Percentiles rank a stretch among this genome's conserved stretches.
phyloP scores from a whole-genome alignment of 2,888 invertebrate genomes.

The Agonopterix subpropinquella region DNA sequence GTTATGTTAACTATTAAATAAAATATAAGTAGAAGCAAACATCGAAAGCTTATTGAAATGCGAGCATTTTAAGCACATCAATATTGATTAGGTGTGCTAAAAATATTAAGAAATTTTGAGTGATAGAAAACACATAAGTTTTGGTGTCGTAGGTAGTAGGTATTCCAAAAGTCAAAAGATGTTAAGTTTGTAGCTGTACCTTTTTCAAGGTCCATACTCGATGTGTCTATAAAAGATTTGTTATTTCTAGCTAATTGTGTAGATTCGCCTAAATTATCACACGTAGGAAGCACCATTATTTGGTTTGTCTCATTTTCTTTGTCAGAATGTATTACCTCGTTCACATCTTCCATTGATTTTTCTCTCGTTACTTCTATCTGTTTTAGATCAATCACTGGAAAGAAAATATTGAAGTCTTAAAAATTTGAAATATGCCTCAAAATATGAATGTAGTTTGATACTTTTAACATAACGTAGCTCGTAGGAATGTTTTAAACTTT shows the following conservation, averaged over 20 bases:
- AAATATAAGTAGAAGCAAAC: too few species aligned
- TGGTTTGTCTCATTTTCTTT: constrained; percentile 28
- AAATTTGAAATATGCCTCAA: background rate
- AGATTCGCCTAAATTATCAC: constrained; percentile 53
- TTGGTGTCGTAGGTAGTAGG: too few species aligned
- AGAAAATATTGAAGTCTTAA: background rate
- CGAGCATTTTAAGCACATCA: too few species aligned
- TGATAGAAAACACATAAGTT: too few species aligned
- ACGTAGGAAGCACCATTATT: constrained; percentile 51
- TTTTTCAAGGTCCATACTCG: constrained; percentile 31
- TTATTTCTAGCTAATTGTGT: constrained; percentile 52
- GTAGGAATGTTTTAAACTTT: too few species aligned
- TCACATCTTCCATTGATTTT: constrained; percentile 9
- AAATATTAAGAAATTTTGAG: too few species aligned
- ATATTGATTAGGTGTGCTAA: too few species aligned
- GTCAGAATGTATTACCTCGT: constrained; percentile 22
- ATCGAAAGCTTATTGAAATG: too few species aligned
- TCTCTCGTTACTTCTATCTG: constrained; percentile 25
- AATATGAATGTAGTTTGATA: background rate
- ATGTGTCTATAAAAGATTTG: constrained; percentile 29
- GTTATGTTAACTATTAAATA: too few species aligned
- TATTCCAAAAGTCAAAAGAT: background rate
- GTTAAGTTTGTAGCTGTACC: constrained; percentile 21
- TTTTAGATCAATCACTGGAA: constrained; percentile 43
- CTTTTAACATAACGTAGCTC: too few species aligned